Conservation (phyloP, 2,797 vertebrate genomes). For the Staurois parvus region DNA sequence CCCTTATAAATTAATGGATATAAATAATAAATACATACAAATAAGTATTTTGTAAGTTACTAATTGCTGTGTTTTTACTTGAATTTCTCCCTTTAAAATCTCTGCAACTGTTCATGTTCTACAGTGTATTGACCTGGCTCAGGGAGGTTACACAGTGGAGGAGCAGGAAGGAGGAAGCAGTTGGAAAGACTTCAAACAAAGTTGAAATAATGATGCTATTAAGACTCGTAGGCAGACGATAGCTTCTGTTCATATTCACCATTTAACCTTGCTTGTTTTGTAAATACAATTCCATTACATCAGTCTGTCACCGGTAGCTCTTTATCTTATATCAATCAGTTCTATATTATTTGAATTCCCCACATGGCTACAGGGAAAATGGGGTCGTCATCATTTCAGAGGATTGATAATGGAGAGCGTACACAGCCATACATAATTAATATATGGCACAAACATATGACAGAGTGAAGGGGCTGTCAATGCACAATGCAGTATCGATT, state of each 20-base stretch:
- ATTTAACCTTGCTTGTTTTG: conserved; percentile 47
- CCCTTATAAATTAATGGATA: no score
- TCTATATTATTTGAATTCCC: conserved; percentile 32
- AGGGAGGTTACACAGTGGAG: conserved; percentile 18
- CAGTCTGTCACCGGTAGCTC: conserved; percentile 14
- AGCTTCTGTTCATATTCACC: conserved; percentile 39
- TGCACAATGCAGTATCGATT: not conserved
- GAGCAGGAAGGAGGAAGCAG: conserved; percentile 39
- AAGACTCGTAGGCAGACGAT: conserved; percentile 30
- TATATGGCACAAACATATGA: not conserved
- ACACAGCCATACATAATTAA: conserved; percentile 38
- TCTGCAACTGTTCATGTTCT: not conserved
- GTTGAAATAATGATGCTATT: conserved; percentile 54
- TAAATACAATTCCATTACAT: conserved; percentile 55
- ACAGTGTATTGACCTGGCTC: conserved; percentile 18
- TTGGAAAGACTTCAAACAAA: conserved; percentile 44
- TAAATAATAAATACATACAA: no score
- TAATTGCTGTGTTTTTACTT: no score
- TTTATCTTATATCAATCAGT: conserved; percentile 51
- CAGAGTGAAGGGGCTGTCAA: not conserved
- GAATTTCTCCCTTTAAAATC: no score
- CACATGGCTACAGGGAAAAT: conserved; percentile 45
- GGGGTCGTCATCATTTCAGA: conserved; percentile 30
- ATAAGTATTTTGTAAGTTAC: no score
- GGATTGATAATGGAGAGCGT: conserved; percentile 19